Percentiles rank a stretch among this genome's conserved stretches.
These are phyloP conservation scores for Drosophila santomea DNA, from an alignment of 1,140 invertebrate genomes.

Conservation along the genomic window DNA sequence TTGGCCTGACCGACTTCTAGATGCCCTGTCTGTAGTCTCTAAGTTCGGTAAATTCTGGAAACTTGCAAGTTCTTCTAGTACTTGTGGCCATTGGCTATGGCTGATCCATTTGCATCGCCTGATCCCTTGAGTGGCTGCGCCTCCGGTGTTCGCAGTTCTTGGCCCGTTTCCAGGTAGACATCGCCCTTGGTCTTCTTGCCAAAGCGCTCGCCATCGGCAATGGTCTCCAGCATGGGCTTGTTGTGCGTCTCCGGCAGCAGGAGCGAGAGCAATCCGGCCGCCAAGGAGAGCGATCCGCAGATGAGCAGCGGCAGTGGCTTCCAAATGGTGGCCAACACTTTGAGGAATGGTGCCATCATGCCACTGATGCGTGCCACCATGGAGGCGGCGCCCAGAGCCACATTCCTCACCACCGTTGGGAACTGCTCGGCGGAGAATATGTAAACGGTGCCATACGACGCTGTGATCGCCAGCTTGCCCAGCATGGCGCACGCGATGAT, in stretches of 20 bases:
- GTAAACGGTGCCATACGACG: constrained; percentile 92
- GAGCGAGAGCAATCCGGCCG: constrained; percentile 88
- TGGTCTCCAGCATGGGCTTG: constrained; percentile 90
- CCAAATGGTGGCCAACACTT: constrained; percentile 88
- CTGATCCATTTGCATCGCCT: constrained; percentile 21
- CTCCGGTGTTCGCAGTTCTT: constrained; percentile 47
- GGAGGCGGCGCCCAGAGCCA: constrained; percentile 91
- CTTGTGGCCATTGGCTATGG: constrained; percentile 50
- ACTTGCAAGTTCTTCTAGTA: constrained; percentile 26
- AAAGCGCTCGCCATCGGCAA: constrained; percentile 90
- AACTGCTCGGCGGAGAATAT: constrained; percentile 93
- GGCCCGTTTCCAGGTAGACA: constrained; percentile 61
- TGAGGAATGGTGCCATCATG: constrained; percentile 90
- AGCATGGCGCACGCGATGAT: constrained; percentile 90
- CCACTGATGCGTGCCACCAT: constrained; percentile 91
- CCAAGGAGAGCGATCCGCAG: constrained; percentile 88
- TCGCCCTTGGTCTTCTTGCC: constrained; percentile 83
- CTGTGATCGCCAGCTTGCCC: constrained; percentile 93
- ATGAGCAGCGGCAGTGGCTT: constrained; percentile 89
- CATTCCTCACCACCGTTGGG: constrained; percentile 92
- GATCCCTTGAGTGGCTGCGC: constrained; percentile 57
- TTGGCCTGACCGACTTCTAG: constrained; percentile 25
- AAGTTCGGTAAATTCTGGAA: neutral
- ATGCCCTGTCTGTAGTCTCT: constrained; percentile 11
- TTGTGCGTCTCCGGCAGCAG: constrained; percentile 92